Conservation (phyloP, 2,888 invertebrate species). For the Drosophila aldrichi region DNA sequence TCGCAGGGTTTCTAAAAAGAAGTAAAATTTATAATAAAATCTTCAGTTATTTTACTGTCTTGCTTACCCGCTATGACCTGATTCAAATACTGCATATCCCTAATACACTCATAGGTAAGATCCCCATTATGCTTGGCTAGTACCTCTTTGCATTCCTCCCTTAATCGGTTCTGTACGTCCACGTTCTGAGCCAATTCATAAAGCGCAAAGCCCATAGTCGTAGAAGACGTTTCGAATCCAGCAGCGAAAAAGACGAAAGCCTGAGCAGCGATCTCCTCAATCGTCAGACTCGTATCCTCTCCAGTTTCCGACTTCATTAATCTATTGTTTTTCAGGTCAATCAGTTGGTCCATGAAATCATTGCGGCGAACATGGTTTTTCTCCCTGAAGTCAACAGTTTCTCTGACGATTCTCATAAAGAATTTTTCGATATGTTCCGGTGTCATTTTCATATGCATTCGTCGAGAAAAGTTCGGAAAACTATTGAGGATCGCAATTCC, state of each 20-base stretch:
- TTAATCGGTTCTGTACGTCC: constrained; percentile 85
- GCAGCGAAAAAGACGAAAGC: constrained; percentile 87
- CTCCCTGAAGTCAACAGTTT: constrained; percentile 83
- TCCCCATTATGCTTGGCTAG: constrained; percentile 81
- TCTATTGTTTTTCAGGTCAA: constrained; percentile 81
- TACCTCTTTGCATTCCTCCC: constrained; percentile 84
- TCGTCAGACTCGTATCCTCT: constrained; percentile 58
- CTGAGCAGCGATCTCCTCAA: constrained; percentile 86
- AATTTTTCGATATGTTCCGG: constrained; percentile 74
- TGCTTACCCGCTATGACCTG: constrained; percentile 85
- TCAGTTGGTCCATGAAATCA: constrained; percentile 86
- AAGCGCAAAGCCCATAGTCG: constrained; percentile 85
- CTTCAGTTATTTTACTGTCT: too few species aligned
- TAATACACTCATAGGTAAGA: constrained; percentile 83
- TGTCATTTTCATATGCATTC: constrained; percentile 62
- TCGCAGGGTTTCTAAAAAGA: constrained; percentile 85
- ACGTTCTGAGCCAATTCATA: constrained; percentile 86
- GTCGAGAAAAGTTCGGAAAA: constrained; percentile 61
- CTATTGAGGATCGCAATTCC: constrained; percentile 47
- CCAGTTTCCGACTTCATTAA: constrained; percentile 25
- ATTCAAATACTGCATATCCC: constrained; percentile 86
- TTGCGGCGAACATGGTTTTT: constrained; percentile 82
- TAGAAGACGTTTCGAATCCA: constrained; percentile 87
- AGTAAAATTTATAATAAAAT: too few species aligned
- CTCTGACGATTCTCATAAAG: constrained; percentile 79